These are phyloP conservation scores for Drosophila longiperda DNA, from an alignment of 2,888 invertebrate species.

Conservation along the genomic window DNA sequence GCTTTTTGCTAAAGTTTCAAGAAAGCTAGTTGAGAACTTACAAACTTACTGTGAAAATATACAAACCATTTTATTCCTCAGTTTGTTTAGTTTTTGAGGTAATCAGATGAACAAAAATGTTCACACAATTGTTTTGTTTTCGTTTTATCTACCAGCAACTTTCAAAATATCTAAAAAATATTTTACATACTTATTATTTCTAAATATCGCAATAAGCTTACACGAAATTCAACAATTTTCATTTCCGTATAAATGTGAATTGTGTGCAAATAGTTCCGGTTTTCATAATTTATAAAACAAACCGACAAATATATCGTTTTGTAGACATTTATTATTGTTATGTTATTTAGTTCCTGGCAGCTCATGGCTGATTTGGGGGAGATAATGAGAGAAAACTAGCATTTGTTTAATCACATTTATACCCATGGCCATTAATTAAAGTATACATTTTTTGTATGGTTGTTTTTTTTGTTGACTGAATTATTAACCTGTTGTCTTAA, in stretches of 20 bases:
- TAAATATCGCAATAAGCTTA: not conserved
- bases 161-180: not conserved
- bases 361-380: not conserved
- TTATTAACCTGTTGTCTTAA: slow-evolving; percentile 32
- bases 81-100: not conserved
- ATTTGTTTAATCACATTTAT: slow-evolving; percentile 37
- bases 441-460: not conserved
- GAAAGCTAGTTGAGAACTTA: not conserved
- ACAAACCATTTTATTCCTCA: not conserved
- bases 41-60: not conserved
- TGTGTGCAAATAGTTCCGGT: not conserved
- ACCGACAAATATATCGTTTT: not conserved
- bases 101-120: not conserved
- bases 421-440: slow-evolving; percentile 35
- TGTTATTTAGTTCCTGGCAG: not conserved
- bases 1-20: not conserved
- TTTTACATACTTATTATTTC: not conserved
- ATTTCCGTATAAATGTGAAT: not conserved
- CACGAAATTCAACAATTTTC: too few species aligned
- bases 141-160: not conserved
- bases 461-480: slow-evolving; percentile 5
- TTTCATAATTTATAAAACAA: not conserved
- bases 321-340: not conserved
- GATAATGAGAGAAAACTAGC: slow-evolving; percentile 13
- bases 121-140: not conserved